Evolutionary conservation across 1,140 invertebrate species (phyloP).

Genomic region (Lithobius niger): DNA sequence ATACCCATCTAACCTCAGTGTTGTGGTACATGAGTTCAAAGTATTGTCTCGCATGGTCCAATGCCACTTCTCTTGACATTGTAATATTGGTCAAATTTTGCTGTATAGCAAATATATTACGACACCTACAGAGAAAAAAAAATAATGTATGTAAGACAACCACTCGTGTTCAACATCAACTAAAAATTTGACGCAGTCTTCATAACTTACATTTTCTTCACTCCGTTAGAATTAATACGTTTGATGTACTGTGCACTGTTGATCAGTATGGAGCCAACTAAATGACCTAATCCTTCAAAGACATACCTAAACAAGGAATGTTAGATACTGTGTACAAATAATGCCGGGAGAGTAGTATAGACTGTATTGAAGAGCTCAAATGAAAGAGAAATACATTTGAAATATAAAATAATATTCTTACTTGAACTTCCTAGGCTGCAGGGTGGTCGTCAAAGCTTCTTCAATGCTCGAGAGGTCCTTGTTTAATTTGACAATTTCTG

Average conservation of each 20-base stretch:
- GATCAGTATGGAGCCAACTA: constrained; percentile 72
- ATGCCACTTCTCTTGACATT: constrained; percentile 59
- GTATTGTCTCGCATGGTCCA: constrained; percentile 79
- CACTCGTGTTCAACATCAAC: no score
- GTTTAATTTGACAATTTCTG: constrained; percentile 63
- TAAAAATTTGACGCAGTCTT: no score
- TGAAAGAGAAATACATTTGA: no score
- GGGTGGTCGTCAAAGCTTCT: constrained; percentile 56
- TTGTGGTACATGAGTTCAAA: constrained; percentile 73
- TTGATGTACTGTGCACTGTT: constrained; percentile 64
- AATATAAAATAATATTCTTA: constrained; percentile 30
- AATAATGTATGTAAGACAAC: no score
- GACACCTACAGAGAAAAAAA: constrained; percentile 36
- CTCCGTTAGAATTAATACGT: constrained; percentile 61
- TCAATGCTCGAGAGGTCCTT: constrained; percentile 63
- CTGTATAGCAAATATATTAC: constrained; percentile 73
- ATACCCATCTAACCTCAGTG: constrained; percentile 60
- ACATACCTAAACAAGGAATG: constrained; percentile 66
- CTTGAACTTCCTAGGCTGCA: constrained; percentile 64
- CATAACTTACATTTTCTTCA: constrained; percentile 54
- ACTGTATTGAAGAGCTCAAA: no score
- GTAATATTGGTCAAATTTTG: constrained; percentile 75
- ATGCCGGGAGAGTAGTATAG: no score
- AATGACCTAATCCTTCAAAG: constrained; percentile 80
- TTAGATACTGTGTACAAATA: no score